phyloP scores from a whole-genome alignment of 1,140 invertebrate genomes.

The Magallana gigas region DNA sequence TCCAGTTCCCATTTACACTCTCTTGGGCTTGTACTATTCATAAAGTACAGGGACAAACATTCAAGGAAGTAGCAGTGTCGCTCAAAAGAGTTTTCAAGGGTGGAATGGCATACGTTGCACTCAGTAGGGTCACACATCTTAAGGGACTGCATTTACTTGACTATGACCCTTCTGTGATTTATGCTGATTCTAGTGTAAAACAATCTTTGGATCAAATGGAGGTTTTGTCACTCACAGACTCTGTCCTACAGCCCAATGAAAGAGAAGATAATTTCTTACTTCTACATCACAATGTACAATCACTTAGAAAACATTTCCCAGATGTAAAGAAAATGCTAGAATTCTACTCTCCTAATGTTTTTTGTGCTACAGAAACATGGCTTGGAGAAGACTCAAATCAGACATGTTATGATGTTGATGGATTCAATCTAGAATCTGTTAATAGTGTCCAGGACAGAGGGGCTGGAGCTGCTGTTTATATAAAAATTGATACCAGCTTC shows the following conservation, averaged over 20 bases:
- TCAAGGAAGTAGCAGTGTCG: conserved; percentile 55
- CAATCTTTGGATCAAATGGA: conserved; percentile 9
- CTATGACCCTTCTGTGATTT: conserved; percentile 40
- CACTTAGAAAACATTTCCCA: conserved; percentile 10
- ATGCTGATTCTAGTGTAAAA: conserved; percentile 10
- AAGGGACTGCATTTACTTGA: conserved; percentile 48
- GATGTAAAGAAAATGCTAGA: conserved; percentile 29
- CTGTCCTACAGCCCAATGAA: not conserved
- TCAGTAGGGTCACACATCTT: conserved; percentile 57
- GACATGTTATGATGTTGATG: conserved; percentile 4
- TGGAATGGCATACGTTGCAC: conserved; percentile 60
- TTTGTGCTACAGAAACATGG: conserved; percentile 30
- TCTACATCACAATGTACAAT: not conserved
- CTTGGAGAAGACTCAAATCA: not conserved
- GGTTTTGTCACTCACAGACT: conserved; percentile 2
- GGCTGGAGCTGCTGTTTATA: conserved; percentile 16
- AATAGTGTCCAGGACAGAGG: conserved; percentile 24
- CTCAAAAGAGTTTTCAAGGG: conserved; percentile 52
- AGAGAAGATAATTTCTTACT: conserved; percentile 17
- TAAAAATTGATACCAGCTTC: not conserved
- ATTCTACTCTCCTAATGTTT: not conserved
- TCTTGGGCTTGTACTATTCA: conserved; percentile 61
- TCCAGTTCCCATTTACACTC: conserved; percentile 58
- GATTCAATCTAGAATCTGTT: conserved; percentile 2
- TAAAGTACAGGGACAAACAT: conserved; percentile 60